Evolutionary conservation across 2,888 invertebrate species (phyloP).

Genomic region (Tipula confusa): DNA sequence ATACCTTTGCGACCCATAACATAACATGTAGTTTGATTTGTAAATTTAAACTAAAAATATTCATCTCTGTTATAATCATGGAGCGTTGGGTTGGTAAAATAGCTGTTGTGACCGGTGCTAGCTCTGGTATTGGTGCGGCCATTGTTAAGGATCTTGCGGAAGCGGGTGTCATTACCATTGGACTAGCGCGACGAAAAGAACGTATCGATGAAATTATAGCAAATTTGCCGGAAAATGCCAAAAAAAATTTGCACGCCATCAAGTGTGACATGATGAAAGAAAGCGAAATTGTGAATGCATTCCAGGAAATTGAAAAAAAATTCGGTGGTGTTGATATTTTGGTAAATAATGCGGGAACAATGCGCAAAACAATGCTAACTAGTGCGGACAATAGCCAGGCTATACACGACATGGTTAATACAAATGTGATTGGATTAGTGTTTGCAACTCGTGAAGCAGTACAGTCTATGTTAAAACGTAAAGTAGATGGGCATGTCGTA

Average conservation of each 20-base stretch:
- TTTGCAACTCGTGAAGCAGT: slow-evolving; percentile 51
- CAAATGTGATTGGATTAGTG: slow-evolving; percentile 49
- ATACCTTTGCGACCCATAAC: no score
- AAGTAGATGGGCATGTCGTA: slow-evolving; percentile 50
- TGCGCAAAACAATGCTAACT: slow-evolving; percentile 37
- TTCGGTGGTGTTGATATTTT: slow-evolving; percentile 55
- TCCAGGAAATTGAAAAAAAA: slow-evolving; percentile 51
- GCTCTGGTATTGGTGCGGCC: slow-evolving; percentile 58
- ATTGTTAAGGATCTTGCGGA: slow-evolving; percentile 49
- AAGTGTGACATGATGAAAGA: slow-evolving; percentile 53
- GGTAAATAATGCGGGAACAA: slow-evolving; percentile 56
- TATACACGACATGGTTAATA: slow-evolving; percentile 47
- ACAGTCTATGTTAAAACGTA: slow-evolving; percentile 50
- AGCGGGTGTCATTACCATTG: slow-evolving; percentile 55
- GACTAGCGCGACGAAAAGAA: slow-evolving; percentile 53
- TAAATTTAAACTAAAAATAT: not conserved
- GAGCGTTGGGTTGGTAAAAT: slow-evolving; percentile 60
- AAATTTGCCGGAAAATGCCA: slow-evolving; percentile 37
- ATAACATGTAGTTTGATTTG: no score
- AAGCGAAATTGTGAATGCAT: slow-evolving; percentile 53
- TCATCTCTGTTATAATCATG: slow-evolving; percentile 44
- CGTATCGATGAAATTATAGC: slow-evolving; percentile 41
- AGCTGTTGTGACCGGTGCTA: slow-evolving; percentile 62
- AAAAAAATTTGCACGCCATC: slow-evolving; percentile 40
- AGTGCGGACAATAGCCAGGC: slow-evolving; percentile 37